Evolutionary conservation across 2,113 vertebrate species (phyloP), one percentile per base, ranked within the genome.

Genomic region (Ariopsis seemanni): DNA sequence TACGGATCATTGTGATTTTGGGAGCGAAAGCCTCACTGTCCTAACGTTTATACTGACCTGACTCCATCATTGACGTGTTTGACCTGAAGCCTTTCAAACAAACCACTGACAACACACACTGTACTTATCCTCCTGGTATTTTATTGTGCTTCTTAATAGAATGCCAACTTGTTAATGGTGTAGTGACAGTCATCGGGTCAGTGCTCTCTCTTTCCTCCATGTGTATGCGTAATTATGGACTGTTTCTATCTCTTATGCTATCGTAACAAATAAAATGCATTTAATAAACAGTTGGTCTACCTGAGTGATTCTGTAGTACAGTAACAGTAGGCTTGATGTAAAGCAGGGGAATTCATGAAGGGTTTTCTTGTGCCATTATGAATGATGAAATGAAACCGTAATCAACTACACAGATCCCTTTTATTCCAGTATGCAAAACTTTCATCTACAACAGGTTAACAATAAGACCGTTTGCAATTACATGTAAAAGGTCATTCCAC

Each of bases 201-300:
- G 86, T 57, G 87, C 62, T 84, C 6, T 34, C 91, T 53, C 88
- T 90, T 87, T 90, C 88, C 20, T 5, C 89, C 55, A 80, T 34
- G 53, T 93, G 88, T 93, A 89, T 89, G 90, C 89, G 92, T 93
- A 90, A 90, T 87, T 90, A 78, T 77, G 89, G 90, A 93, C 93
- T 83, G 90, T 94, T 95, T 95, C 93, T 93, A 94, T 93, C 90
- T 93, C 90, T 94, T 90, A 91, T 92, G 89, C 92, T 93, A 89
- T 92, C 94, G 93, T 94, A 92, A 94, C 92, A 94, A 94, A 94
- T 95, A 94, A 42, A 94, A 95, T 77, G 89, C 91, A 92, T 91
- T 72, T 84, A 90, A 92, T 89, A 80, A 74, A 78, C n/a, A 25
- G 7, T 63, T 55, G 22, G 48, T 55, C 25, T 30, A 15, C 25